Evolutionary conservation across 1,140 invertebrate species (phyloP).

Genomic region (Drosophila lini): DNA sequence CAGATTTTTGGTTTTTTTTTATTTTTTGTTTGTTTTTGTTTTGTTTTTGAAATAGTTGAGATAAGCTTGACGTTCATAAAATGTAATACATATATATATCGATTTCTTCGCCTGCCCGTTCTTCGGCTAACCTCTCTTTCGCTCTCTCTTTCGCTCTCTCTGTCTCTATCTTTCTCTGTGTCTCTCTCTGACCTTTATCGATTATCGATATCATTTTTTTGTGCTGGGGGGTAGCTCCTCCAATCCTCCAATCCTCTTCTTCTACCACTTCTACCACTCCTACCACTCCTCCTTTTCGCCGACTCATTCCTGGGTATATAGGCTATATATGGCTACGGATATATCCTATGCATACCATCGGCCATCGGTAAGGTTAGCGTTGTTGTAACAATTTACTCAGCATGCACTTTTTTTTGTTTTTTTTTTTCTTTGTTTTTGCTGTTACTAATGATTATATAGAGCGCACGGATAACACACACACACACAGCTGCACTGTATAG

Average conservation of each 20-base stretch:
- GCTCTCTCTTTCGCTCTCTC: background rate
- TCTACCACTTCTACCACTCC: background rate
- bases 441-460: constrained; percentile 75
- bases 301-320: constrained; percentile 5
- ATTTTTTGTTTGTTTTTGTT: constrained; percentile 19
- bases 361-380: constrained; percentile 27
- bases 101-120: constrained; percentile 36
- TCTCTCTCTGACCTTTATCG: constrained; percentile 35
- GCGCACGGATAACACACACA: constrained; percentile 21
- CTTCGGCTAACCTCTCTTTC: constrained; percentile 19
- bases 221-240: constrained; percentile 21
- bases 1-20: constrained; percentile 65
- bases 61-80: constrained; percentile 82
- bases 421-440: constrained; percentile 11
- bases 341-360: constrained; percentile 4
- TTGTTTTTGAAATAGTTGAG: constrained; percentile 78
- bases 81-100: constrained; percentile 74
- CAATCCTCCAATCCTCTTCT: background rate
- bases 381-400: constrained; percentile 34
- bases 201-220: constrained; percentile 16
- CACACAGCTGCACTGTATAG: constrained; percentile 12
- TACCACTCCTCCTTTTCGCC: constrained; percentile 1
- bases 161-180: background rate
- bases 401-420: background rate
- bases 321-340: constrained; percentile 19